These are phyloP conservation scores for Phanerotoma sp. DNA, from an alignment of 2,888 invertebrate species.

Conservation along the genomic window DNA sequence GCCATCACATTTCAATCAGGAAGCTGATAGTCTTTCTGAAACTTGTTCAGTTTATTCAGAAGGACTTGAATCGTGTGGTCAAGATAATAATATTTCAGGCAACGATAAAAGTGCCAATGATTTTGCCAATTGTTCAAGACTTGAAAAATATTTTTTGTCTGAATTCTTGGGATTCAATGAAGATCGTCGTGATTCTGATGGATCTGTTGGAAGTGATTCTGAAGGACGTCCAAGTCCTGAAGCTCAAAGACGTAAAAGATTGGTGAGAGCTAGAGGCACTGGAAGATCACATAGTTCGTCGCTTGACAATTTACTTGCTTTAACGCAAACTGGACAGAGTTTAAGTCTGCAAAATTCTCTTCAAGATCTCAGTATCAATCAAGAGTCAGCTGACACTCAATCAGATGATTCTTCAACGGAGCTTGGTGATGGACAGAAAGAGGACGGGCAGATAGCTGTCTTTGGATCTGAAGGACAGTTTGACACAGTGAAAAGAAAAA, in stretches of 20 bases:
- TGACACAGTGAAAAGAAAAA: constrained; percentile 82
- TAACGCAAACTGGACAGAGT: constrained; percentile 51
- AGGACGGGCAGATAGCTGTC: constrained; percentile 58
- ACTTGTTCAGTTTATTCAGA: constrained; percentile 86
- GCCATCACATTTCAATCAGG: constrained; percentile 39
- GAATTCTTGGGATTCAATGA: constrained; percentile 82
- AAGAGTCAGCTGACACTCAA: constrained; percentile 51
- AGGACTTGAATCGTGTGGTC: constrained; percentile 72
- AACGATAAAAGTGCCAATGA: constrained; percentile 62
- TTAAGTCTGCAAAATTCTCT: constrained; percentile 51
- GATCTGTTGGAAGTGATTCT: constrained; percentile 88
- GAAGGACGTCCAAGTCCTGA: constrained; percentile 87
- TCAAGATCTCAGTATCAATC: constrained; percentile 49
- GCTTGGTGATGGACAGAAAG: constrained; percentile 65
- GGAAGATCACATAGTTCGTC: constrained; percentile 82
- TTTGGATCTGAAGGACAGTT: constrained; percentile 76
- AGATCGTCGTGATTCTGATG: constrained; percentile 76
- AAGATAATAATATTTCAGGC: constrained; percentile 58
- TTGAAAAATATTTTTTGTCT: constrained; percentile 87
- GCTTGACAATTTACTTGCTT: constrained; percentile 72
- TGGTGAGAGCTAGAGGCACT: constrained; percentile 80
- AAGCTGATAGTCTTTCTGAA: constrained; percentile 68
- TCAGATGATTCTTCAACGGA: constrained; percentile 68
- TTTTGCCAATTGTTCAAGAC: constrained; percentile 68
- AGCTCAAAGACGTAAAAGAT: constrained; percentile 72